phyloP scores from a whole-genome alignment of 2,797 vertebrate genomes.

The Falco novaeseelandiae region DNA sequence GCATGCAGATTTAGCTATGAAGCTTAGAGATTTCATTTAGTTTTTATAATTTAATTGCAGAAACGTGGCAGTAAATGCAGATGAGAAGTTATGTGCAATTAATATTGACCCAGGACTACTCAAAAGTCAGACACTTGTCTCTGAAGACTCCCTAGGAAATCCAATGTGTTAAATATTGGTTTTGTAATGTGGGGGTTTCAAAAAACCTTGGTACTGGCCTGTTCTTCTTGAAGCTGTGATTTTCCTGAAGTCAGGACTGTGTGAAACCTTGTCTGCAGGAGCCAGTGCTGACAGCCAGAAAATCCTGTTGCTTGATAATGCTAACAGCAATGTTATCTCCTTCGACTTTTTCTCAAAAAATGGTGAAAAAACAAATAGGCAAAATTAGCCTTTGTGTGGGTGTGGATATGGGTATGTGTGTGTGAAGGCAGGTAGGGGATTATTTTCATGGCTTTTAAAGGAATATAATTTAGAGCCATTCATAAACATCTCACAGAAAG shows the following conservation, averaged over 20 bases:
- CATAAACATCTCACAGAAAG: neutral
- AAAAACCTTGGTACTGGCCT: neutral
- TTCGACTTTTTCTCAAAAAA: neutral
- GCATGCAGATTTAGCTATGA: constrained; percentile 28
- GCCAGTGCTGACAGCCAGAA: neutral
- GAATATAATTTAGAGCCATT: neutral
- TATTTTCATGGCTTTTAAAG: neutral
- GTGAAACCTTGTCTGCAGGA: neutral
- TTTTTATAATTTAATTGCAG: constrained; percentile 48
- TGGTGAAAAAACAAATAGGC: neutral
- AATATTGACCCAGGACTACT: constrained; percentile 22
- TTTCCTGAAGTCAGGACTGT: neutral
- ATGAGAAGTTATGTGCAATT: constrained; percentile 30
- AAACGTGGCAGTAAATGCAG: constrained; percentile 6
- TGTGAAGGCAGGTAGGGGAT: neutral
- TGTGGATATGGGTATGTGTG: neutral
- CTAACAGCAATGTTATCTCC: neutral
- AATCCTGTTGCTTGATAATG: neutral
- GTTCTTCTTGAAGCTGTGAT: neutral
- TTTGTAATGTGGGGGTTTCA: neutral
- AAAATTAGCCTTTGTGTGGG: neutral
- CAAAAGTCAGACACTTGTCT: constrained; percentile 17
- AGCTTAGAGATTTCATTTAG: constrained; percentile 12
- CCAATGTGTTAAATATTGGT: neutral
- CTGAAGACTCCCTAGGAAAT: constrained; percentile 5